A percentile compares a stretch with the other conserved stretches of the same genome.
These are phyloP conservation scores for Halocaridina rubra DNA, from an alignment of 2,888 invertebrate genomes.

Conservation along the genomic window DNA sequence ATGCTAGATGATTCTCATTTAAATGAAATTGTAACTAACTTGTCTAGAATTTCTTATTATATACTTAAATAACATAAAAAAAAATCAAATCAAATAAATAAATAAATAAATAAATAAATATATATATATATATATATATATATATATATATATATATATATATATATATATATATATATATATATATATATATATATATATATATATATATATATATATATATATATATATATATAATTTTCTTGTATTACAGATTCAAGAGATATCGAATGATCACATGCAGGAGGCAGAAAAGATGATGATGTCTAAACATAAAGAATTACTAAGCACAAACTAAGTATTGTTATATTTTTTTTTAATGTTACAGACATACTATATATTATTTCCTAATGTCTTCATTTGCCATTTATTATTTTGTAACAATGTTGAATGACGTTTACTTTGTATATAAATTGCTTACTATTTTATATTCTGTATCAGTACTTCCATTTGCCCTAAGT, in stretches of 20 bases:
- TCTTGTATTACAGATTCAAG: constrained; percentile 77
- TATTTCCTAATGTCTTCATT: no score
- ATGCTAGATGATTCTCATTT: no score
- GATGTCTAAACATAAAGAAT: constrained; percentile 80
- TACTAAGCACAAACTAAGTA: constrained; percentile 70
- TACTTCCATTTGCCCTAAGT: no score
- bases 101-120: not conserved
- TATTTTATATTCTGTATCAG: no score
- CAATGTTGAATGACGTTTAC: no score
- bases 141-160: not conserved
- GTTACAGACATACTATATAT: no score
- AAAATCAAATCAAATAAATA: not conserved
- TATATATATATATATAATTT: not conserved
- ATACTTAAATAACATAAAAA: not conserved
- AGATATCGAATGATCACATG: constrained; percentile 78
- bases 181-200: not conserved
- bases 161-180: not conserved
- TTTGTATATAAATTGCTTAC: no score
- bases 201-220: not conserved
- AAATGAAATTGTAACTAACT: no score
- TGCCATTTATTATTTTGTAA: no score
- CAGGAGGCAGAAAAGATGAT: constrained; percentile 76
- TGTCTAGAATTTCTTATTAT: no score
- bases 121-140: not conserved
- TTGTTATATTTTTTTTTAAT: no score